Evolutionary conservation across 2,797 vertebrate species (phyloP), one percentile per base, ranked within the genome.

Genomic region (Ceryle rudis): DNA sequence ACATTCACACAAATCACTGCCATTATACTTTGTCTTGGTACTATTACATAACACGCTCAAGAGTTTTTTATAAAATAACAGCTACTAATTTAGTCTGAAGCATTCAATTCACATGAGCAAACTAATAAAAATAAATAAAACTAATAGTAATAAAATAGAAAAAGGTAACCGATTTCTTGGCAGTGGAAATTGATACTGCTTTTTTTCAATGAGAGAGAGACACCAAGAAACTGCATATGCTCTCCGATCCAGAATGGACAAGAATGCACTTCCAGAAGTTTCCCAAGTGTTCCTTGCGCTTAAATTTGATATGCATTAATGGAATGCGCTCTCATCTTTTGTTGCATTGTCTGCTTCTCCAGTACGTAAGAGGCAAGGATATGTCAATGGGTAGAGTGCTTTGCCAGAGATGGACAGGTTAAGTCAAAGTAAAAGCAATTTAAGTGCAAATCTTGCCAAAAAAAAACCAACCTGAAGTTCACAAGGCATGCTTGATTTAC

Each of bases 371-470:
- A 92, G 71, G 31, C 81, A 90, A 90, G 71, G 78, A 94, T 69
- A 66, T 86, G 58, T 97, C 73, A 81, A 93, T 55, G 49, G 31
- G 65, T 61, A 89, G 88, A 95, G 42, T 87, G 72, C 46, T 89
- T 94, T 96, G 82, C 69, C 85, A 96, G 87, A 95, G 71, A 95
- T 35, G 55, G 86, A 87, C 78, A 81, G 57, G 86, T 77, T 88
- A 89, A 91, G 58, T 74, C 81, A 94, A 90, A 97, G 64, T 26
- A 93, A 52, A 75, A 90, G 71, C 88, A 97, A 97, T 97, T 95
- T 90, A 97, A 93, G 81, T 31, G 35, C 77, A 91, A 84, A 25
- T 60, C 66, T 80, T 62, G 9, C 74, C 33, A 89, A 89, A 92
- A 96, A 95, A 75, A n/a, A 51, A 7, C 26, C 26, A 42, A 42